Percentiles rank a stretch among this genome's conserved stretches.
These are phyloP conservation scores for Pterocles orientalis DNA, from an alignment of 2,113 vertebrate genomes.

Conservation along the genomic window DNA sequence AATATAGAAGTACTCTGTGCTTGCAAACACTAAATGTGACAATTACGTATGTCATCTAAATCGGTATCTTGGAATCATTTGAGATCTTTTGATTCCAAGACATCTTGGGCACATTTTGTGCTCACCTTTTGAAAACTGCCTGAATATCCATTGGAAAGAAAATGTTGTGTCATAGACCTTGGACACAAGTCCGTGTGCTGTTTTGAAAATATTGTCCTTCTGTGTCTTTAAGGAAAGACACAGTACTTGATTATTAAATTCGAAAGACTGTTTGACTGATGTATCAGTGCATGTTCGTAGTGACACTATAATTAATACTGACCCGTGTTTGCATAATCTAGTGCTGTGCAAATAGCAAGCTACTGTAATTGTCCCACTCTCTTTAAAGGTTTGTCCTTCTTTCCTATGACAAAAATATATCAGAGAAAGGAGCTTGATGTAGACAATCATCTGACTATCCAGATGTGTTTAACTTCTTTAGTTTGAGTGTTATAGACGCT, in stretches of 20 bases:
- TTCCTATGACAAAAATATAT: not conserved
- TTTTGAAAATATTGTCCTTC: not conserved
- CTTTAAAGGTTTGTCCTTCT: not conserved
- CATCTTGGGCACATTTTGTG: fast-evolving
- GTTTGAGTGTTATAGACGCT: not conserved
- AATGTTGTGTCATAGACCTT: not conserved
- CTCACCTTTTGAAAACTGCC: not conserved
- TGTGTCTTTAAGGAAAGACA: not conserved
- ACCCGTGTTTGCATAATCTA: not conserved
- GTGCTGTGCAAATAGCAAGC: not conserved
- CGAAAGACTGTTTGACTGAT: not conserved
- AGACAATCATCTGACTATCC: not conserved
- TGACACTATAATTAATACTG: not conserved
- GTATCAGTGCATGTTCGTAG: not conserved
- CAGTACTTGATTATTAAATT: not conserved
- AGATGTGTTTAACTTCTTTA: not conserved
- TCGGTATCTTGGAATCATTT: not conserved
- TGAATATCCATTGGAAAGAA: not conserved
- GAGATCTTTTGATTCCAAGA: not conserved
- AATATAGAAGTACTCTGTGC: not conserved
- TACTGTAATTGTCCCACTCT: not conserved
- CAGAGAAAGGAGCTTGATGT: not conserved
- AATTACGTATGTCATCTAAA: not conserved
- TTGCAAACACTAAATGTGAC: not conserved
- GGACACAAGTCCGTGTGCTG: not conserved